Percentiles rank a stretch among this genome's conserved stretches.
These are phyloP conservation scores for Lordiphosa fenestrarum DNA, from an alignment of 2,888 invertebrate species.

Conservation along the genomic window DNA sequence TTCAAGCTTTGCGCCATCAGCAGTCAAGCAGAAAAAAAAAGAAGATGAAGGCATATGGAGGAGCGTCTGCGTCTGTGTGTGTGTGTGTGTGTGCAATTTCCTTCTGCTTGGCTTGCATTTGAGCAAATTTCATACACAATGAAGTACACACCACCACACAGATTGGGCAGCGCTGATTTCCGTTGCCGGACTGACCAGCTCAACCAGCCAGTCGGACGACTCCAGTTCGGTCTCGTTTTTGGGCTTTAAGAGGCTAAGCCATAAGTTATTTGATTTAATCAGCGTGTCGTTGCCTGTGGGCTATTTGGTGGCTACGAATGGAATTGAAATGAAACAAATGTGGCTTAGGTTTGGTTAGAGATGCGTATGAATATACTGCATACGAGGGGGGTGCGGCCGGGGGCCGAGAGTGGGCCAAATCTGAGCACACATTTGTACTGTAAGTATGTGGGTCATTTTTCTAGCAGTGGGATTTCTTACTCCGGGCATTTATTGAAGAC, in stretches of 20 bases:
- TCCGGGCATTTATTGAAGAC: neutral
- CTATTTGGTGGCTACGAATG: constrained; percentile 39
- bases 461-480: neutral
- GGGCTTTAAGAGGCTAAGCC: constrained; percentile 41
- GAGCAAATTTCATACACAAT: constrained; percentile 72
- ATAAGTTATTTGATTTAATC: constrained; percentile 75
- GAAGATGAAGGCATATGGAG: constrained; percentile 18
- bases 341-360: constrained; percentile 1
- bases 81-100: constrained; percentile 61
- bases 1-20: constrained; percentile 35
- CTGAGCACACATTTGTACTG: too few relatives aligned
- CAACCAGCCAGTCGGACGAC: constrained; percentile 2
- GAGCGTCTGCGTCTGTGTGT: constrained; percentile 15
- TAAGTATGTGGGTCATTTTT: constrained; percentile 20
- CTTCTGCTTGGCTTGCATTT: constrained; percentile 75
- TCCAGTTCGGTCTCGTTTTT: constrained; percentile 4
- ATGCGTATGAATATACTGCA: constrained; percentile 17
- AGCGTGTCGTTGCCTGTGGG: constrained; percentile 54
- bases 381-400: neutral
- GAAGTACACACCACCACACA: constrained; percentile 54
- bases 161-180: constrained; percentile 70
- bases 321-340: constrained; percentile 52
- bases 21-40: constrained; percentile 44
- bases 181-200: constrained; percentile 45
- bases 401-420: too few relatives aligned